Conservation (phyloP, 2,797 vertebrate genomes). For the Eidolon dupreanum region DNA sequence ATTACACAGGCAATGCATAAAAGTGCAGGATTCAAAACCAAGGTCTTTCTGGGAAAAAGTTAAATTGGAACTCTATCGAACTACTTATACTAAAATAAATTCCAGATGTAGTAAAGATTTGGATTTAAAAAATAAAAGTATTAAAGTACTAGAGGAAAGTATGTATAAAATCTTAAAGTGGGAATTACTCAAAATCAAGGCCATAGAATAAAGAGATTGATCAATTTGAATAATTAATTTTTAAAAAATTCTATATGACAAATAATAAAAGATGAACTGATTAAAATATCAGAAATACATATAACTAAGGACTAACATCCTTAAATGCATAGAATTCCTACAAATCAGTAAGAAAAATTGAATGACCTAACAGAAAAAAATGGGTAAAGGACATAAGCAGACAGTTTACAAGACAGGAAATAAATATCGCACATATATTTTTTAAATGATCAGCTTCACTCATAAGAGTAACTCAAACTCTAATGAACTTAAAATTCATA, state of each 20-base stretch:
- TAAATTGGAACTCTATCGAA: conserved; percentile 5
- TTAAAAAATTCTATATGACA: not conserved
- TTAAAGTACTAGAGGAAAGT: conserved; percentile 12
- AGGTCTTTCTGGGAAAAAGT: conserved; percentile 42
- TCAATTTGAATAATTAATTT: not conserved
- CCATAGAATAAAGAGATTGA: conserved; percentile 12
- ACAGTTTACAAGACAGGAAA: conserved; percentile 2
- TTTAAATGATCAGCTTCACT: not conserved
- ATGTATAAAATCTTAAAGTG: conserved; percentile 12
- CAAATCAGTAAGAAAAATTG: conserved; percentile 16
- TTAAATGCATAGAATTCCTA: conserved; percentile 2
- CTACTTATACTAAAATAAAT: conserved; percentile 51
- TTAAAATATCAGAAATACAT: conserved; percentile 12
- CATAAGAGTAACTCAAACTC: not conserved
- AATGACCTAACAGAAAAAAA: conserved; percentile 15
- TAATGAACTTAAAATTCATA: not conserved
- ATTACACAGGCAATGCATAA: conserved; percentile 39
- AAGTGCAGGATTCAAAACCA: conserved; percentile 30
- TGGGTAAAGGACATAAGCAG: not conserved
- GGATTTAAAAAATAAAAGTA: conserved; percentile 3
- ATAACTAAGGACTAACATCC: not conserved
- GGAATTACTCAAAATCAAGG: conserved; percentile 44
- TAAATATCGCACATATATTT: not conserved
- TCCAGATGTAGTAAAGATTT: conserved; percentile 49
- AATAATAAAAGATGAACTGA: conserved; percentile 46